These are phyloP conservation scores for Stegostoma tigrinum DNA, from an alignment of 2,113 vertebrate genomes.

Conservation along the genomic window DNA sequence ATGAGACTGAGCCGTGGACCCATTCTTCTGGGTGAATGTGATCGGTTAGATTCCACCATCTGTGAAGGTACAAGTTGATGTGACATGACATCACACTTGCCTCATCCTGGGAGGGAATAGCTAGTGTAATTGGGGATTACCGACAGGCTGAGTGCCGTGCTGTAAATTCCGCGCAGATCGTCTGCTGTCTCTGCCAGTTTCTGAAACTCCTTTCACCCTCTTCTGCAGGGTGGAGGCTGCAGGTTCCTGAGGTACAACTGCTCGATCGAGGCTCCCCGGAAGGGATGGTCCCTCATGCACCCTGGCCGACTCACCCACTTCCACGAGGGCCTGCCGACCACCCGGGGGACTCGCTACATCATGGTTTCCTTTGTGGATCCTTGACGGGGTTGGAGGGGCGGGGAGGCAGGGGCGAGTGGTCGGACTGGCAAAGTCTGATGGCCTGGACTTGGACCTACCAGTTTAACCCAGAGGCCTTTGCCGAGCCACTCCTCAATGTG, in stretches of 20 bases:
- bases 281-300: constrained; percentile 82
- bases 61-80: no score
- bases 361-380: constrained; percentile 84
- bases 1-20: not conserved
- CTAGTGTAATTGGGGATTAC: not conserved
- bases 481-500: not conserved
- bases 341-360: constrained; percentile 69
- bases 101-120: no score
- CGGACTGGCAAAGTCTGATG: not conserved
- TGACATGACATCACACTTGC: no score
- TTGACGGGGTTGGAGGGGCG: constrained; percentile 39
- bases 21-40: no score
- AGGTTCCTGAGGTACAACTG: constrained; percentile 76
- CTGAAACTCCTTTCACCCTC: no score
- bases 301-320: constrained; percentile 81
- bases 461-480: not conserved
- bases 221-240: constrained; percentile 72
- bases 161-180: no score
- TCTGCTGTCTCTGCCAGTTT: not conserved
- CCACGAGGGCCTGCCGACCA: constrained; percentile 79
- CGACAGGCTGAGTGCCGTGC: not conserved
- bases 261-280: constrained; percentile 65
- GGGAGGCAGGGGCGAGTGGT: no score
- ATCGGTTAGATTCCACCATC: no score
- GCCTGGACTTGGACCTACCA: not conserved